These are phyloP conservation scores for Magallana ariakensis DNA, from an alignment of 1,140 invertebrate genomes.

Conservation along the genomic window DNA sequence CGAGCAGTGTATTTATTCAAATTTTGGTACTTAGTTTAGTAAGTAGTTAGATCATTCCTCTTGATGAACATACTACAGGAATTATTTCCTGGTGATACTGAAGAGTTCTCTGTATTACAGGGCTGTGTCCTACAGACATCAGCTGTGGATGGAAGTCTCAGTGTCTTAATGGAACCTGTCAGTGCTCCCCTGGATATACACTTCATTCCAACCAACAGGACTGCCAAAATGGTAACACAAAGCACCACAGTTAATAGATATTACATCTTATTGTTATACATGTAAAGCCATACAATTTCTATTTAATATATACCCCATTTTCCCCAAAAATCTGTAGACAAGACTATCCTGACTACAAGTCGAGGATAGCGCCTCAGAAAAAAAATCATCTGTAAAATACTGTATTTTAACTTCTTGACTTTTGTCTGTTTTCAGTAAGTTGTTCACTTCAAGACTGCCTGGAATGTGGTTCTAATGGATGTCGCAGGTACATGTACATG, in stretches of 20 bases:
- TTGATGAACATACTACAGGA: not conserved
- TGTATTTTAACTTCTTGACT: constrained; percentile 32
- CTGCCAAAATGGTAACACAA: constrained; percentile 58
- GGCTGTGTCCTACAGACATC: constrained; percentile 38
- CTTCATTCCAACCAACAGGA: constrained; percentile 58
- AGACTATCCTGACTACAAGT: not conserved
- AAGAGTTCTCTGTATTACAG: not conserved
- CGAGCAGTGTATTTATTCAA: no score
- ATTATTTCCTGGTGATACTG: not conserved
- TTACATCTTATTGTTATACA: not conserved
- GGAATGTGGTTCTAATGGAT: constrained; percentile 56
- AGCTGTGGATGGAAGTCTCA: constrained; percentile 60
- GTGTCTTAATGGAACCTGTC: constrained; percentile 59
- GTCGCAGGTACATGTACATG: constrained; percentile 45
- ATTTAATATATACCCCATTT: not conserved
- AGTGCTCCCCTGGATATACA: constrained; percentile 53
- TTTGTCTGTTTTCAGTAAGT: constrained; percentile 52
- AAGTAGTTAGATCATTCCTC: not conserved
- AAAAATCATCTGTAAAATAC: not conserved
- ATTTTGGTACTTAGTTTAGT: no score
- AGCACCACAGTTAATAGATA: not conserved
- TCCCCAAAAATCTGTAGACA: not conserved
- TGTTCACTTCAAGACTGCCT: constrained; percentile 56
- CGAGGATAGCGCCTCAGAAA: no score
- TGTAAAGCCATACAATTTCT: not conserved